Base-by-base conservation (phyloP, 2,797 vertebrate species). In the Gymnoscopelus braueri region DNA sequence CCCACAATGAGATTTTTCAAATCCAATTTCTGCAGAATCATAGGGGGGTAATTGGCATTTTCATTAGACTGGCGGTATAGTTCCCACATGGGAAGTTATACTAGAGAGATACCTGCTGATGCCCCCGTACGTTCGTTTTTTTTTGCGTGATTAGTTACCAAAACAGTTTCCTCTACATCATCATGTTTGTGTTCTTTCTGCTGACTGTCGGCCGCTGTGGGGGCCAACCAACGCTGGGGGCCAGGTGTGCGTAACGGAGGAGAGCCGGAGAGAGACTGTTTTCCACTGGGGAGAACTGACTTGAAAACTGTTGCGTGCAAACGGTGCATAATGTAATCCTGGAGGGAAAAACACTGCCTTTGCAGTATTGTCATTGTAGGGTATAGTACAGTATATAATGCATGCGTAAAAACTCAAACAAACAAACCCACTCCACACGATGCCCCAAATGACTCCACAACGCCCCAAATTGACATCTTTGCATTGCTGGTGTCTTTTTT, bases 1-100 rank as follows among this genome's bases (percentile, higher is more conserved):
- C 82, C 39, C 71, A 74, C 32, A 35, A 51, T 44, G 60, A 73
- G 29, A 32, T 62, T 4, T 65, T 72, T 78, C 61, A 10, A 55
- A 75, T 77, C 63, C 0, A 67, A 77, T 87, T 69, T 61, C 19
- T 71, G 67, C 61, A 62, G 60, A 81, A 63, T 63, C 63, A 71
- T 62, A 60, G 50, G 72, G 32, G 24, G 39, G 3, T 55, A 24
- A 67, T 60, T 79, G 55, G 4, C 19, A 14, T 67, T 66, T 72
- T 6, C 9, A 62, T 54, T 15, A 39, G 13, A 44, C 19, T 19
- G 19, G 19, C 19, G 19, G 19, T 19, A 19, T 19, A 19, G 19
- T 19, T 19, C 19, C 35, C 51, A 75, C 15, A 49, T 24, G 39
- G 5, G 60, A 19, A 15, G 15, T 23, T 49, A 12, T 39, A 29